These are phyloP conservation scores for Tigriopus japonicus DNA, from an alignment of 1,140 invertebrate species.

Conservation along the genomic window DNA sequence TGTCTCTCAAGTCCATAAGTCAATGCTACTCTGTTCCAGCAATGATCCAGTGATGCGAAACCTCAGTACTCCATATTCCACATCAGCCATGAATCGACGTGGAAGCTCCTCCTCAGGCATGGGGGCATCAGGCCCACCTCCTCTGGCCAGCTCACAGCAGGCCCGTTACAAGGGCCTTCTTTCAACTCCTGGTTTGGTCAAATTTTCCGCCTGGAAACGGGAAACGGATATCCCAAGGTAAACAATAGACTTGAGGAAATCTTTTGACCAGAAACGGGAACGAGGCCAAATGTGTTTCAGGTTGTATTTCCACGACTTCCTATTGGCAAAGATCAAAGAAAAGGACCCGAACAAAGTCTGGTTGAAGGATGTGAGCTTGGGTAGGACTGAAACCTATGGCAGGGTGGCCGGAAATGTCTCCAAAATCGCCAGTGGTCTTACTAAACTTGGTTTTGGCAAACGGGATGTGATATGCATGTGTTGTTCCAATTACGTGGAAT, in stretches of 20 bases:
- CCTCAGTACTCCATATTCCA: too few species aligned
- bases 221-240: slow-evolving; percentile 9
- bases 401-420: neutral
- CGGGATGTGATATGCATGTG: slow-evolving; percentile 4
- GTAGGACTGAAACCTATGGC: neutral
- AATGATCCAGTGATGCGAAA: too few species aligned
- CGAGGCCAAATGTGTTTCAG: neutral
- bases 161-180: slow-evolving; percentile 9
- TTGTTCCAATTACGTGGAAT: slow-evolving; percentile 10
- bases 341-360: slow-evolving; percentile 7
- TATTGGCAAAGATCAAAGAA: neutral
- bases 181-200: slow-evolving; percentile 6
- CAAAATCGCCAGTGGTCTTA: neutral
- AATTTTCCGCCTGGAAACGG: slow-evolving; percentile 14
- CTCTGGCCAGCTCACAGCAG: slow-evolving; percentile 1
- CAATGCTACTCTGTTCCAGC: too few species aligned
- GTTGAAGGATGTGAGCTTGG: slow-evolving; percentile 9
- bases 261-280: neutral
- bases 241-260: neutral
- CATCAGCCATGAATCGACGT: too few species aligned
- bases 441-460: slow-evolving; percentile 3
- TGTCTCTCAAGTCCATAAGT: too few species aligned
- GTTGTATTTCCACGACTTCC: slow-evolving; percentile 10
- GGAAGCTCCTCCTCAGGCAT: too few species aligned
- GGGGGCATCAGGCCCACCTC: neutral